Evolutionary conservation across 1,140 invertebrate genomes (phyloP).

Genomic region (Capitella teleta): DNA sequence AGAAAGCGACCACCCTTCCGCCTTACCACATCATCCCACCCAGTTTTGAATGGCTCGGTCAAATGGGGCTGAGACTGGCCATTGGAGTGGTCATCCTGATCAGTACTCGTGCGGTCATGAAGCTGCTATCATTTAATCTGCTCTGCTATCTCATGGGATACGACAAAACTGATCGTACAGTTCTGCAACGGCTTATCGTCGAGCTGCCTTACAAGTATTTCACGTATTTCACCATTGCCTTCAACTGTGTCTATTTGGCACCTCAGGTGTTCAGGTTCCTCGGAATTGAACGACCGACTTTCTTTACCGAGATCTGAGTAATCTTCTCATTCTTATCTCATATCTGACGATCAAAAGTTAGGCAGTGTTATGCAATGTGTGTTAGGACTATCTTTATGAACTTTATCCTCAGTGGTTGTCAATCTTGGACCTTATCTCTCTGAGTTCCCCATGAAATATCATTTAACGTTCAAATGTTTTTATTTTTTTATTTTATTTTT

Average conservation of each 20-base stretch:
- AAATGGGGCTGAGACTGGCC: conserved; percentile 58
- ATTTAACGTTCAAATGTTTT: too few species aligned
- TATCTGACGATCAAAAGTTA: too few species aligned
- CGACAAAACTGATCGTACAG: conserved; percentile 39
- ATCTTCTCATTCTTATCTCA: too few species aligned
- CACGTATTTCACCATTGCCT: conserved; percentile 35
- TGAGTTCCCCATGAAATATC: too few species aligned
- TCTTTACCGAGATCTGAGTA: conserved; percentile 76
- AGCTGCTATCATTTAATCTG: conserved; percentile 56
- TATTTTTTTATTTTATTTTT: too few species aligned
- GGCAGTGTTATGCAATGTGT: too few species aligned
- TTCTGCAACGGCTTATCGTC: conserved; percentile 41
- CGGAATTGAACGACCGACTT: conserved; percentile 64
- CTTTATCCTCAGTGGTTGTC: too few species aligned
- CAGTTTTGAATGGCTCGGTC: conserved; percentile 62
- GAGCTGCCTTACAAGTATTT: conserved; percentile 73
- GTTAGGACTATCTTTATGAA: too few species aligned
- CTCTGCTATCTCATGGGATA: conserved; percentile 57
- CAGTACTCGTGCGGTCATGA: conserved; percentile 55
- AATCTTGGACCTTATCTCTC: too few species aligned
- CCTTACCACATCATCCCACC: conserved; percentile 46
- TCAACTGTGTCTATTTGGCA: conserved; percentile 59
- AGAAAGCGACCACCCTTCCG: conserved; percentile 44
- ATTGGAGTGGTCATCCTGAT: conserved; percentile 63
- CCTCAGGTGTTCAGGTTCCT: conserved; percentile 65